Evolutionary conservation across 1,140 invertebrate genomes (phyloP).

Genomic region (Leptoteleia sp.): DNA sequence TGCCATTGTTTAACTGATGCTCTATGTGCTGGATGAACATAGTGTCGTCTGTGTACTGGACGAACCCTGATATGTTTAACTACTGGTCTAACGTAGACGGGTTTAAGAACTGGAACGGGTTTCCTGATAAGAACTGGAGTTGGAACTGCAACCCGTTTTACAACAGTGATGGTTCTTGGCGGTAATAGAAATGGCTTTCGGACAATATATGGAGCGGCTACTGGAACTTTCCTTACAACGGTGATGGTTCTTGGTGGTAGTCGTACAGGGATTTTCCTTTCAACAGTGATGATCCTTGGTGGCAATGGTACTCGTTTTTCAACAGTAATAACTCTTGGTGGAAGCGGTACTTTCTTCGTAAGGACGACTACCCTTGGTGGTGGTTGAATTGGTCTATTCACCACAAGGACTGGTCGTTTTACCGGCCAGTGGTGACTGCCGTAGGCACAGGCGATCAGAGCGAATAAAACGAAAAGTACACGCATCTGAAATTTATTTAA

Average conservation of each 20-base stretch:
- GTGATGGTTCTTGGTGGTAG: slow-evolving; percentile 13
- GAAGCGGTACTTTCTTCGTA: slow-evolving; percentile 10
- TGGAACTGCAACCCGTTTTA: slow-evolving; percentile 16
- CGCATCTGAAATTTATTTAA: slow-evolving; percentile 42
- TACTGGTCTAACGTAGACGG: too few species aligned
- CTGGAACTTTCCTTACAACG: slow-evolving; percentile 12
- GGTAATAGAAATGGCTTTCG: slow-evolving; percentile 17
- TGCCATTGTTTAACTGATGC: too few species aligned
- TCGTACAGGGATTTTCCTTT: slow-evolving; percentile 1
- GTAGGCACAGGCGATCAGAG: slow-evolving; percentile 15
- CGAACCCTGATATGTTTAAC: too few species aligned
- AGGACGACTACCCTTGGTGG: slow-evolving; percentile 32
- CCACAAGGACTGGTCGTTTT: slow-evolving; percentile 27
- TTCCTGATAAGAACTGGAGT: slow-evolving; percentile 10
- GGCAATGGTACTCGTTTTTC: slow-evolving; percentile 12
- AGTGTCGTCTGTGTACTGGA: too few species aligned
- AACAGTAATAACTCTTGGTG: slow-evolving; percentile 10
- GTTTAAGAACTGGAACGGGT: slow-evolving; percentile 26
- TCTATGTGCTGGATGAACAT: too few species aligned
- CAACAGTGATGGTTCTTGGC: slow-evolving; percentile 26
- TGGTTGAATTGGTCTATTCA: slow-evolving; percentile 15
- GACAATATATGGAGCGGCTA: neutral
- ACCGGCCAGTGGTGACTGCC: neutral
- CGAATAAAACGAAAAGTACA: slow-evolving; percentile 25
- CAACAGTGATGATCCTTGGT: slow-evolving; percentile 23